A percentile compares a stretch with the other conserved stretches of the same genome.
Conservation (phyloP, 92 coral and sea anemone genomes). For the Muricea muricata region DNA sequence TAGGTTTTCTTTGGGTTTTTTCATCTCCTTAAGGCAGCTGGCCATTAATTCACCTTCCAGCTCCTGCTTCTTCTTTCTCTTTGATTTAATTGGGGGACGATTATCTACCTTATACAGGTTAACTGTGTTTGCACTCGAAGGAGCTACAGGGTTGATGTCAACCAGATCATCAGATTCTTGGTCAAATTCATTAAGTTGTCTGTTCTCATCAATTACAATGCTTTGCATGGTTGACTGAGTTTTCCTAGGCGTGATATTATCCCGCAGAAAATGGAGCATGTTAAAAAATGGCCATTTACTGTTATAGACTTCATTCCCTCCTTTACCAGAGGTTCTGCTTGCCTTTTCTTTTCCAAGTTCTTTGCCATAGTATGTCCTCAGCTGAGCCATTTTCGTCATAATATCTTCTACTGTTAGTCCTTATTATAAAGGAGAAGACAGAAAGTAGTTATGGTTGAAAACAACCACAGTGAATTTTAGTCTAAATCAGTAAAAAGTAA, state of each 20-base stretch:
- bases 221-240: constrained; percentile 37
- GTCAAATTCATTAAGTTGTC: constrained; percentile 14
- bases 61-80: background rate
- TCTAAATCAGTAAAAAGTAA: background rate
- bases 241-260: constrained; percentile 69
- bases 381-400: constrained; percentile 53
- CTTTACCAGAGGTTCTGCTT: constrained; percentile 49
- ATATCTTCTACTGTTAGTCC: constrained; percentile 64
- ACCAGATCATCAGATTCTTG: background rate
- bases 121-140: constrained; percentile 6
- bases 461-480: background rate
- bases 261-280: constrained; percentile 55
- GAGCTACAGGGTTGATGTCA: background rate
- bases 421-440: background rate
- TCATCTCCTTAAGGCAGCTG: constrained; percentile 53
- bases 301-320: constrained; percentile 58
- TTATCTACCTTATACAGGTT: constrained; percentile 22
- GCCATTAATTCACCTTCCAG: constrained; percentile 61
- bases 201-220: background rate
- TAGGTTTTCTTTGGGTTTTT: constrained; percentile 26
- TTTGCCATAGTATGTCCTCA: constrained; percentile 70
- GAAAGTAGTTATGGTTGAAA: constrained; percentile 35
- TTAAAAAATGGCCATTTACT: constrained; percentile 61
- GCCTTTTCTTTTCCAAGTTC: constrained; percentile 72
- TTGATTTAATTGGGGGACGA: constrained; percentile 31